phyloP scores from a whole-genome alignment of 2,113 vertebrate species.

The Campylorhamphus procurvoides region DNA sequence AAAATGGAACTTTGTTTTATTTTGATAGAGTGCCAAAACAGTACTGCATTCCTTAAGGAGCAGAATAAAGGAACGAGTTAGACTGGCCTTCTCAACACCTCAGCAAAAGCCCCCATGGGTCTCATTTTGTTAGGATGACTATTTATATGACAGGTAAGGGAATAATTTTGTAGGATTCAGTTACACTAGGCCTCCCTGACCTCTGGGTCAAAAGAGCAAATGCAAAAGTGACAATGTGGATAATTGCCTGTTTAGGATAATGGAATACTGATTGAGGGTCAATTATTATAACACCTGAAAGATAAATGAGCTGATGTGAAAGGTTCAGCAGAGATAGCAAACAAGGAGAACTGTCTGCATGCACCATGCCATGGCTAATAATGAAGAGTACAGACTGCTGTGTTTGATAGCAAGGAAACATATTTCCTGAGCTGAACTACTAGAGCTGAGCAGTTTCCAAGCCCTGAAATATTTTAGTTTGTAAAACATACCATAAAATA shows the following conservation, averaged over 20 bases:
- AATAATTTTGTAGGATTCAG: slow-evolving; percentile 85
- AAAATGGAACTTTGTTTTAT: slow-evolving; percentile 87
- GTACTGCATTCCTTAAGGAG: slow-evolving; percentile 82
- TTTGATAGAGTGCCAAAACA: slow-evolving; percentile 84
- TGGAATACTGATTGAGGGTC: slow-evolving; percentile 91
- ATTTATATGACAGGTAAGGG: slow-evolving; percentile 88
- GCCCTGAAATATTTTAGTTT: slow-evolving; percentile 64
- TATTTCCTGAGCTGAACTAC: slow-evolving; percentile 66
- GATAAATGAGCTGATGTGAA: slow-evolving; percentile 82
- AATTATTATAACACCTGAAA: slow-evolving; percentile 87
- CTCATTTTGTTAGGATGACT: slow-evolving; percentile 87
- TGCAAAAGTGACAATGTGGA: slow-evolving; percentile 95
- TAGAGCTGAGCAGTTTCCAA: slow-evolving; percentile 16
- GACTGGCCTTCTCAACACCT: slow-evolving; percentile 84
- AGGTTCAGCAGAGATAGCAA: slow-evolving; percentile 75
- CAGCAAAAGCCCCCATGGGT: slow-evolving; percentile 85
- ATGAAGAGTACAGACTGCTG: not conserved
- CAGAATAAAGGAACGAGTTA: slow-evolving; percentile 84
- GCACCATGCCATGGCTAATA: slow-evolving; percentile 32
- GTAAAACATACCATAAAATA: slow-evolving; percentile 72
- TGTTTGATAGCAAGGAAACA: slow-evolving; percentile 50
- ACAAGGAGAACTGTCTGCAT: slow-evolving; percentile 51
- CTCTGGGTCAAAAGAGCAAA: slow-evolving; percentile 88
- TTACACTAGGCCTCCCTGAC: slow-evolving; percentile 87
- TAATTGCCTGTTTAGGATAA: slow-evolving; percentile 94